A percentile compares a stretch with the other conserved stretches of the same genome.
These are phyloP conservation scores for Acanthacorydalis orientalis DNA, from an alignment of 2,888 invertebrate species.

Conservation along the genomic window DNA sequence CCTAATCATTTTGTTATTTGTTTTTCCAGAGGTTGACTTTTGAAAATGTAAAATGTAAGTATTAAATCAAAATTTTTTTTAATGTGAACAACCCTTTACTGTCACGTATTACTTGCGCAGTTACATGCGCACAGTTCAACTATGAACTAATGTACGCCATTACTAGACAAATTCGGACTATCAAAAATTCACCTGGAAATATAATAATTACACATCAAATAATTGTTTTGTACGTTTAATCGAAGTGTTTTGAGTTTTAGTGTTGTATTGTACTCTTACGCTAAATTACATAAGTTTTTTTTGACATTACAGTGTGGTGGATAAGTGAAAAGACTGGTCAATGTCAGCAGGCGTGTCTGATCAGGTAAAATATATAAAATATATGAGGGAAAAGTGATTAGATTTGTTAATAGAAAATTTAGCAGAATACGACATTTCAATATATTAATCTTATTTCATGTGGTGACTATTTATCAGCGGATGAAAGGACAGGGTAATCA, in stretches of 20 bases:
- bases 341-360: constrained; percentile 87
- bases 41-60: no score
- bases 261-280: background rate
- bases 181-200: constrained; percentile 8
- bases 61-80: no score
- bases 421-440: constrained; percentile 15
- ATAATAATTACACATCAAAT: background rate
- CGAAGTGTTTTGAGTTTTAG: background rate
- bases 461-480: constrained; percentile 40
- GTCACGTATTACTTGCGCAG: constrained; percentile 7
- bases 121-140: constrained; percentile 6
- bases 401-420: constrained; percentile 11
- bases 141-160: constrained; percentile 23
- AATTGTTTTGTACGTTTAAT: background rate
- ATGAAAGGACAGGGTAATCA: constrained; percentile 78
- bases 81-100: background rate
- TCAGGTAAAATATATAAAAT: constrained; percentile 41
- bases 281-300: constrained; percentile 12
- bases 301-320: constrained; percentile 23
- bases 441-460: constrained; percentile 38
- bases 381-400: background rate
- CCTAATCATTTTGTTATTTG: no score
- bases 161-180: constrained; percentile 21
- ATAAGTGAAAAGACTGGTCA: constrained; percentile 48
- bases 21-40: no score